Evolutionary conservation across 2,797 vertebrate species (phyloP), one percentile per base, ranked within the genome.

Genomic region (Pseudotriccus pelzelni): DNA sequence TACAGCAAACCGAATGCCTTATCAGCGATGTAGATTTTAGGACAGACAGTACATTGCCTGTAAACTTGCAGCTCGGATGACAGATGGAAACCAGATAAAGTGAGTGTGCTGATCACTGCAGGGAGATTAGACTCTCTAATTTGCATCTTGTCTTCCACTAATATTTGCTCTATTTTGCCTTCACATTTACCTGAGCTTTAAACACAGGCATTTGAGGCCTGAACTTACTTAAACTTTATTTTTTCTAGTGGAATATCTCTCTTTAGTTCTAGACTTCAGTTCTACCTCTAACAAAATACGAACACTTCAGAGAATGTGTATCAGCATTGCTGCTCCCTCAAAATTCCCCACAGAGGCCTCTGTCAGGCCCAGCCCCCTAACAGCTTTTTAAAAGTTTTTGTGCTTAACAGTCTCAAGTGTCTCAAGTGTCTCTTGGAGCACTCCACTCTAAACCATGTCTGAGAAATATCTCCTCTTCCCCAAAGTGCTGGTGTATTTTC

Each of bases 21-120:
- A 73, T 88, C 69, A 2, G 72, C 1, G 49, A 93, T 92, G 94
- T 86, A 86, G 91, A 90, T 96, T 96, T 91, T 83, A 75, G 89
- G 77, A 79, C 94, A 95, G 85, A 93, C 89, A 94, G 87, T 96
- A 39, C 92, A 50, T 70, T 88, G 94, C 80, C 87, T 96, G 94
- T 96, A 94, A 96, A 97, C 95, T 93, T 96, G 91, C 69, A 88
- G 95, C 94, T 97, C 95, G 63, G 47, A 53, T 97, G 92, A 97
- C 94, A 94, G 95, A 97, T 97, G 91, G 94, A 91, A 95, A 86
- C 73, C 92, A 88, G 95, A 95, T 96, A 96, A 96, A 75, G 67
- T 21, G 79, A 93, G 62, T 79, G 80, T 81, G 79, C 87, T 3
- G 91, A 94, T 96, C 87, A 37, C 84, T 66, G 70, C 50, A 25